A percentile compares a stretch with the other conserved stretches of the same genome.
Evolutionary conservation across 2,797 vertebrate genomes (phyloP).

Genomic region (Ibycter americanus): DNA sequence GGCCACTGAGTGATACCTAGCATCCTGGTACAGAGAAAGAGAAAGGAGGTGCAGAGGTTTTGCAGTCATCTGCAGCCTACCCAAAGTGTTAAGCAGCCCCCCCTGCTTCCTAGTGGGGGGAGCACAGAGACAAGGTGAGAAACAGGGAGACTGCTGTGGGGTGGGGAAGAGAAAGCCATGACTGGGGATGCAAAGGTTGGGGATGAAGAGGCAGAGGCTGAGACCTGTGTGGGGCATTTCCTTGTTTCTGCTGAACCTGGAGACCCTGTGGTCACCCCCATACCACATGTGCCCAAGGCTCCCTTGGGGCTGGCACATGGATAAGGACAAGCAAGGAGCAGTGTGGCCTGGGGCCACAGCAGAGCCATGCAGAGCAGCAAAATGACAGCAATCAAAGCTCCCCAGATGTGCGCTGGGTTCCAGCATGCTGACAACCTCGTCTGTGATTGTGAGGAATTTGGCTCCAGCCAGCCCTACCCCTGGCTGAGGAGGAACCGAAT

Average conservation of each 20-base stretch:
- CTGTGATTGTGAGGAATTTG: conserved; percentile 55
- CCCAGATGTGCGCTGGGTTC: not conserved
- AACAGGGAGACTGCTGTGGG: not conserved
- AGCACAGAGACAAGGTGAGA: not conserved
- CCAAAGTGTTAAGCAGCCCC: not conserved
- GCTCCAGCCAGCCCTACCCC: not conserved
- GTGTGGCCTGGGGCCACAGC: not conserved
- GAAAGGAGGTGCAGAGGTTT: not conserved
- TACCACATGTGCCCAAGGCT: not conserved
- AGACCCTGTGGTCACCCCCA: not conserved
- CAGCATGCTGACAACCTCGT: conserved; percentile 57
- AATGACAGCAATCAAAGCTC: conserved; percentile 12
- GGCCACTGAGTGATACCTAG: not conserved
- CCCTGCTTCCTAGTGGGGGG: not conserved
- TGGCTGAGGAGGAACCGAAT: not conserved
- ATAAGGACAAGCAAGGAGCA: not conserved
- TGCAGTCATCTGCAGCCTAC: not conserved
- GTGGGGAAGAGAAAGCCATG: not conserved
- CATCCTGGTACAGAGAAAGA: not conserved
- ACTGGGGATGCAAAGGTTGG: not conserved
- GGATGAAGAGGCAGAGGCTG: not conserved
- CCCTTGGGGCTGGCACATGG: not conserved
- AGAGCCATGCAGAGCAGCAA: not conserved
- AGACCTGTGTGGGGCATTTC: not conserved
- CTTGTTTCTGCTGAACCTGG: not conserved